Evolutionary conservation across 2,797 vertebrate genomes (phyloP), one percentile per base, ranked within the genome.

Genomic region (Lepilemur ruficaudatus): DNA sequence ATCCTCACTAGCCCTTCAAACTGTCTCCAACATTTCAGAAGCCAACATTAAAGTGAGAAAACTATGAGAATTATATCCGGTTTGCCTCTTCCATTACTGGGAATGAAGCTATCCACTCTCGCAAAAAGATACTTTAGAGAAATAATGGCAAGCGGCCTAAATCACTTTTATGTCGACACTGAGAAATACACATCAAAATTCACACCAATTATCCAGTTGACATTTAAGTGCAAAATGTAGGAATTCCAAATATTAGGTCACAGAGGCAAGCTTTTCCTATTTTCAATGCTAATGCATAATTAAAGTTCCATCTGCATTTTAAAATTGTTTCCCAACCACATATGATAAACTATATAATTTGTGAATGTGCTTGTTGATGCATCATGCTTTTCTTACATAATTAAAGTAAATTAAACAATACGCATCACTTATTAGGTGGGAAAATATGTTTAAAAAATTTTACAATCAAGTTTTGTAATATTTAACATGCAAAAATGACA

Each of bases 351-450:
- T 91, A 48, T 35, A 5, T 35, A 38, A 84, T 92, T 73, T 80
- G 30, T 46, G n/a, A 65, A 55, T 59, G 17, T 22, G 43, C 28
- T 48, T 79, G 6, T 43, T 93, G 83, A 96, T 20, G 78, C 92
- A 90, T 76, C 46, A 43, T 69, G 32, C 38, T 80, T 92, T 79
- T 73, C 81, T 91, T 67, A 43, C 57, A 57, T 57, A 59, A 95
- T 83, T 92, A 63, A 94, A 91, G 69, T 67, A 67, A 93, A 91
- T 63, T 23, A 88, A 96, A 85, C 18, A 87, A 43, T 6, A 46
- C 65, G 43, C 5, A 70, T 41, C 17, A 0, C 17, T 67, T 63
- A 87, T 65, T 57, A 67, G 41, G 25, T 46, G 32, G 14, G 48
- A 61, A 86, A 78, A 38, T 22, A 48, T 23, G 32, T 22, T 75